Evolutionary conservation across 2,888 invertebrate genomes (phyloP), one percentile per base, ranked within the genome.

Genomic region (Drosophila helvetica): DNA sequence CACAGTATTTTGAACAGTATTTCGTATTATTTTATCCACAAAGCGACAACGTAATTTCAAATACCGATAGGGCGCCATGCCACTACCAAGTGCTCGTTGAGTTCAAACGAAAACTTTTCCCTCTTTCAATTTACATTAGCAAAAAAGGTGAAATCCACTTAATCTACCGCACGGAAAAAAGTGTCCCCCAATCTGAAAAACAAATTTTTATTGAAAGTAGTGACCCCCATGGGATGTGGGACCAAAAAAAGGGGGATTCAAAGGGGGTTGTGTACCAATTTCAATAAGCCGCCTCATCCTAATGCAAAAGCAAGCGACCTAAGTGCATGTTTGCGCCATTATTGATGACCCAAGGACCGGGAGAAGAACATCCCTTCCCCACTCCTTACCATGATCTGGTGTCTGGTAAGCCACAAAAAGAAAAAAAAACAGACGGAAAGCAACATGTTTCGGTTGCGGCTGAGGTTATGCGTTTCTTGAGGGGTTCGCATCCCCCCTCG

Each of bases 181-280:
- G 30, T 64, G 73, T 75, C 70, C 65, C 66, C 77, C 67, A 64
- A 63, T 68, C 51, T n/a, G n/a, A 76, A 80, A 38, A 78, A 78
- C 80, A 79, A 82, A 79, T 83, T 86, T 80, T 80, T 86, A 89
- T 89, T 89, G 88, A 89, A 87, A 89, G 78, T 82, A 80, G 89
- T 89, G 78, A 84, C 69, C 82, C 89, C 77, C 82, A 48, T 48
- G 89, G 78, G 89, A 73, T 48, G 12, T 48, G 15, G 46, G 53
- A 56, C 57, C 54, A 59, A 48, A 56, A 48, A 45, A 58, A 53
- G 45, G 22, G 25, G 22, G 42, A 7, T 43, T 52, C 33, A 71
- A 77, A 82, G 65, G 83, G 77, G 78, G 83, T 74, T 85, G 76
- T 80, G 79, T 83, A 75, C 76, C 83, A 85, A 88, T 81, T 86